A percentile compares a stretch with the other conserved stretches of the same genome.
Conservation (phyloP, 2,888 invertebrate species). For the Minunthozetes semirufus region DNA sequence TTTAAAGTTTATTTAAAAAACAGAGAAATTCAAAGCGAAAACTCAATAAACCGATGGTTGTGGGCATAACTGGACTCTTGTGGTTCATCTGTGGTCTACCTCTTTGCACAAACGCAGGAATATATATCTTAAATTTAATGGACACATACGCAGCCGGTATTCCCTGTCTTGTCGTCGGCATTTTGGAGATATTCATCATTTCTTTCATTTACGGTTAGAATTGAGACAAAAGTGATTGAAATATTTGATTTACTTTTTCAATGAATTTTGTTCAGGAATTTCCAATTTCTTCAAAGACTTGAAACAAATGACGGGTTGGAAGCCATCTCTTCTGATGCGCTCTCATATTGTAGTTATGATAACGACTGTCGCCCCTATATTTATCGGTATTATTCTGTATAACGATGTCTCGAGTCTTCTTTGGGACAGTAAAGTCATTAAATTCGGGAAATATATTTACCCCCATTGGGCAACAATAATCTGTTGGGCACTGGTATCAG, state of each 20-base stretch:
- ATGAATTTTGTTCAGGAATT: slow-evolving; percentile 36
- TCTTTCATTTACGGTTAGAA: slow-evolving; percentile 41
- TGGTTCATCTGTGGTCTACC: slow-evolving; percentile 41
- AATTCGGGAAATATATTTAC: slow-evolving; percentile 38
- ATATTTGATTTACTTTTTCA: neutral
- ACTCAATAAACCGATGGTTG: slow-evolving; percentile 40
- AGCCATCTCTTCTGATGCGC: slow-evolving; percentile 38
- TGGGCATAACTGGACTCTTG: slow-evolving; percentile 30
- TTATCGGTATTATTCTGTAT: slow-evolving; percentile 37
- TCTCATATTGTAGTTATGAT: slow-evolving; percentile 41
- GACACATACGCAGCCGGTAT: slow-evolving; percentile 42
- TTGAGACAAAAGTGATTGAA: neutral
- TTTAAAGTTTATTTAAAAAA: neutral
- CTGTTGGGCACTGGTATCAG: slow-evolving; percentile 39
- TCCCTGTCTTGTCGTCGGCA: slow-evolving; percentile 41
- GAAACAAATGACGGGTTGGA: slow-evolving; percentile 41
- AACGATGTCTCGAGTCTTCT: neutral
- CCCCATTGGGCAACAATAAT: slow-evolving; percentile 40
- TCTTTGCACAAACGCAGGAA: slow-evolving; percentile 40
- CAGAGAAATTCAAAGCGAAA: slow-evolving; percentile 38
- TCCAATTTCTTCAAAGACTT: slow-evolving; percentile 39
- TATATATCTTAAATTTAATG: slow-evolving; percentile 41
- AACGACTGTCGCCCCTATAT: slow-evolving; percentile 38
- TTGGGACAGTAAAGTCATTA: slow-evolving; percentile 18
- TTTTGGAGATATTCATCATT: slow-evolving; percentile 39